These are phyloP conservation scores for Dryococelus australis DNA, from an alignment of 2,888 invertebrate genomes.

Conservation along the genomic window DNA sequence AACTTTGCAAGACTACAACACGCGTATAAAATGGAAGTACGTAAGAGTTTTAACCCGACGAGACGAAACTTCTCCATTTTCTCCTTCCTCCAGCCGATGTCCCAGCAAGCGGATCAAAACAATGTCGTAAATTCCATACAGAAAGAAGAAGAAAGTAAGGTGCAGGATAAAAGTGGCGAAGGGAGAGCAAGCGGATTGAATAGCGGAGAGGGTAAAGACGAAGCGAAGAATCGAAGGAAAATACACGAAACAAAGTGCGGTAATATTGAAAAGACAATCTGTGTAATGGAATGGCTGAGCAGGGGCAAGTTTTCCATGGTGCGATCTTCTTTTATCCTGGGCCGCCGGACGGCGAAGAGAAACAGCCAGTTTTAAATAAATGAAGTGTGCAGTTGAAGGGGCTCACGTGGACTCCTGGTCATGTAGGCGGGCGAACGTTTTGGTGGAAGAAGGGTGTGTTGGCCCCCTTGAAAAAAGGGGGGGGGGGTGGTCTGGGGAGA, in stretches of 20 bases:
- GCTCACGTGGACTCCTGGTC: background rate
- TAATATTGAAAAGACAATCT: constrained; percentile 28
- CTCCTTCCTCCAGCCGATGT: background rate
- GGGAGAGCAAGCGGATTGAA: background rate
- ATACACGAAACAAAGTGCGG: constrained; percentile 19
- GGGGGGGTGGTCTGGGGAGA: background rate
- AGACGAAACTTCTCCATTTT: background rate
- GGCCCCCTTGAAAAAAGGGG: background rate
- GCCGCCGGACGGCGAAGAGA: background rate
- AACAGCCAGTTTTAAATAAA: constrained; percentile 27
- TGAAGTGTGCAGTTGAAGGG: constrained; percentile 28
- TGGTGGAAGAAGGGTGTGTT: background rate
- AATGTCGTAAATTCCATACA: background rate
- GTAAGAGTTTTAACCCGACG: background rate
- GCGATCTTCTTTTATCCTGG: background rate
- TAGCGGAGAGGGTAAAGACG: background rate
- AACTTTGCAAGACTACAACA: no score
- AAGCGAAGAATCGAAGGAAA: constrained; percentile 22
- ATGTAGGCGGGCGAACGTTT: background rate
- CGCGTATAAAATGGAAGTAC: background rate
- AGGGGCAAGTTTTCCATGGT: background rate
- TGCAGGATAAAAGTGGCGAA: no score
- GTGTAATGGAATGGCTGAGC: constrained; percentile 21
- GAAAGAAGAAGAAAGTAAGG: no score
- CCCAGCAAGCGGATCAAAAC: background rate